Evolutionary conservation across 2,113 vertebrate species (phyloP).

Genomic region (Rhineura floridana): DNA sequence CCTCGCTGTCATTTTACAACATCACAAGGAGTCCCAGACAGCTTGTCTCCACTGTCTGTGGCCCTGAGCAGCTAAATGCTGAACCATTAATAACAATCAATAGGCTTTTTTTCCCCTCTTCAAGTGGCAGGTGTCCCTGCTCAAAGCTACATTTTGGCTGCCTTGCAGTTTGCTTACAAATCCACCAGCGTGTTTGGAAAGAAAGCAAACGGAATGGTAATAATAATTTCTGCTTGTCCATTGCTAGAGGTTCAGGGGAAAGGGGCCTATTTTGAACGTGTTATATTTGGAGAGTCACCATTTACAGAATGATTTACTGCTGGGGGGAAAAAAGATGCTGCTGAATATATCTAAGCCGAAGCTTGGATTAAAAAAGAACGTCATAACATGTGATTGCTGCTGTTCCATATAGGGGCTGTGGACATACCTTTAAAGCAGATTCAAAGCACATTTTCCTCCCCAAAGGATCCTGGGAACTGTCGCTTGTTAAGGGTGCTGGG

Average conservation of each 20-base stretch:
- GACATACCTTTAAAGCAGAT: too few relatives aligned
- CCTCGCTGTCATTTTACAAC: constrained; percentile 63
- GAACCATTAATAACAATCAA: constrained; percentile 46
- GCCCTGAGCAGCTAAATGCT: constrained; percentile 52
- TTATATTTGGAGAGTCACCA: constrained; percentile 77
- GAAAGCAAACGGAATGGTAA: constrained; percentile 41
- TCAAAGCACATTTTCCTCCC: too few relatives aligned
- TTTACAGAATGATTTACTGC: constrained; percentile 76
- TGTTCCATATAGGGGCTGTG: too few relatives aligned
- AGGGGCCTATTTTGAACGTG: background rate
- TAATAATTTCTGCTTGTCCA: constrained; percentile 56
- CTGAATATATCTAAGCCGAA: constrained; percentile 67
- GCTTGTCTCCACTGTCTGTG: constrained; percentile 45
- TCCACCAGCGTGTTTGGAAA: constrained; percentile 58
- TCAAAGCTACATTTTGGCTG: constrained; percentile 44
- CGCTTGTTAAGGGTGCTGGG: too few relatives aligned
- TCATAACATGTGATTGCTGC: background rate
- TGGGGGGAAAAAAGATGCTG: constrained; percentile 79
- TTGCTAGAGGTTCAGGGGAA: constrained; percentile 47
- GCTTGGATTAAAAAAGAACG: constrained; percentile 51
- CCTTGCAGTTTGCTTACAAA: constrained; percentile 69
- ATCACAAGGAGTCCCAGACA: constrained; percentile 66
- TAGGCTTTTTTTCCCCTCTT: constrained; percentile 45
- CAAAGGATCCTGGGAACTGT: too few relatives aligned
- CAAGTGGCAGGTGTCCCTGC: constrained; percentile 53